Evolutionary conservation across 92 coral and sea anemone genomes (phyloP).

Genomic region (Bergia puertoricense): DNA sequence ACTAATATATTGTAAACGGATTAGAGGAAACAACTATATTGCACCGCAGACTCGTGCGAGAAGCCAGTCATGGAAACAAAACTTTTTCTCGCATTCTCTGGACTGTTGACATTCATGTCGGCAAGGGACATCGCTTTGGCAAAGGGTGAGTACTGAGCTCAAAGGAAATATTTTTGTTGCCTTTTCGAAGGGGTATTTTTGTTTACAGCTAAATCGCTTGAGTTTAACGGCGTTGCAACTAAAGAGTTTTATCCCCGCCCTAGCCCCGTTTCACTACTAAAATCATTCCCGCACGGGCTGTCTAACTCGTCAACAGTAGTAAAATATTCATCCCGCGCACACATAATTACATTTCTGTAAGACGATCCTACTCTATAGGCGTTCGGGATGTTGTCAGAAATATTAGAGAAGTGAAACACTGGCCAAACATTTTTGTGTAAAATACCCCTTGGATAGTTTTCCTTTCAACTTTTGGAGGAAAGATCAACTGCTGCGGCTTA

Average conservation of each 20-base stretch:
- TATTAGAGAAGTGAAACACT: not conserved
- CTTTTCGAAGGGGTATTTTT: not conserved
- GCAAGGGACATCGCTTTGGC: not conserved
- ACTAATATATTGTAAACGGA: not conserved
- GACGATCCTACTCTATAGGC: slow-evolving; percentile 5
- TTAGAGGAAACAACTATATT: not conserved
- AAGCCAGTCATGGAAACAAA: not conserved
- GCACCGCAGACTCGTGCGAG: not conserved
- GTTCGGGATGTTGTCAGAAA: not conserved
- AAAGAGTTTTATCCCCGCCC: not conserved
- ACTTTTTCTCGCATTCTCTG: slow-evolving; percentile 2
- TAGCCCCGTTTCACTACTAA: slow-evolving; percentile 5
- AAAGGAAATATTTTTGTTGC: not conserved
- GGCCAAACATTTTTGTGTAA: not conserved
- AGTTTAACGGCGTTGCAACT: not conserved
- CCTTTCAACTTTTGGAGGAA: too few species aligned
- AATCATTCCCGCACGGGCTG: slow-evolving; percentile 6
- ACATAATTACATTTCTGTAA: slow-evolving; percentile 4
- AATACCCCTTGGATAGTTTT: not conserved
- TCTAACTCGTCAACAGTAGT: slow-evolving; percentile 7
- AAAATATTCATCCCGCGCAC: not conserved
- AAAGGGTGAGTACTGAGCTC: slow-evolving; percentile 17
- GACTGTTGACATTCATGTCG: slow-evolving; percentile 15
- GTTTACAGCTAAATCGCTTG: not conserved
- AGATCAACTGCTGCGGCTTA: not conserved